Base-by-base conservation (phyloP, 2,888 invertebrate genomes). In the Drosophila demipolita region DNA sequence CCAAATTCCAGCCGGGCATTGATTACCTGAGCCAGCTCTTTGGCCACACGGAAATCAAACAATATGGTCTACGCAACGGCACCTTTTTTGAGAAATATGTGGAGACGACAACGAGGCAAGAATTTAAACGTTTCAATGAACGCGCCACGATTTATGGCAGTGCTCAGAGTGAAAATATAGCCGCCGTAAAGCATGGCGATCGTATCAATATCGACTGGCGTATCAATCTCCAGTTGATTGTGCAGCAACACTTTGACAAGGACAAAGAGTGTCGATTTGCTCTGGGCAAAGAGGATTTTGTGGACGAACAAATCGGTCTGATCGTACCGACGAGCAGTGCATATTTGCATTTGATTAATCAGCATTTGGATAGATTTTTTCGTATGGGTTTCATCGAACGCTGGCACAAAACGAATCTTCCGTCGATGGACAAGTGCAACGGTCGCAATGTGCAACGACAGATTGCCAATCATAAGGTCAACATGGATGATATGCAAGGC, bases 401-500 rank as follows among this genome's bases (percentile, higher is more conserved):
- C 90, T 98, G 98, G 98, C 94, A 97, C 72, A 94, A 94, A 33
- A 95, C 95, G 38, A 96, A 96, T 92, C 93, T 97, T 87, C 97
- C 97, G 0, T 95, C 95, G 85, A 96, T 95, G 78, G 97, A 98
- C 92, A 95, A 96, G 74, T 98, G 98, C 90, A 97, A 95, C 95
- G 96, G 95, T 91, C 94, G 94, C 57, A 94, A 94, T 1, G 92
- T 94, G 26, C 92, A 94, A 17, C 94, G 95, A 0, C 96, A 96
- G 92, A 96, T 96, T n/a, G 95, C 95, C 73, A 97, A 97, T 91
- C 97, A 98, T 88, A 97, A 97, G 42, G 98, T 98, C 49, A 97
- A 97, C 91, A 94, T 98, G 81, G 95, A 96, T 60, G 98, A 98
- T 88, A 98, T 98, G 98, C 97, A 98, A 92, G 98, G 98, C 15